Conservation (phyloP, 2,888 invertebrate species). For the Papilio elwesi region DNA sequence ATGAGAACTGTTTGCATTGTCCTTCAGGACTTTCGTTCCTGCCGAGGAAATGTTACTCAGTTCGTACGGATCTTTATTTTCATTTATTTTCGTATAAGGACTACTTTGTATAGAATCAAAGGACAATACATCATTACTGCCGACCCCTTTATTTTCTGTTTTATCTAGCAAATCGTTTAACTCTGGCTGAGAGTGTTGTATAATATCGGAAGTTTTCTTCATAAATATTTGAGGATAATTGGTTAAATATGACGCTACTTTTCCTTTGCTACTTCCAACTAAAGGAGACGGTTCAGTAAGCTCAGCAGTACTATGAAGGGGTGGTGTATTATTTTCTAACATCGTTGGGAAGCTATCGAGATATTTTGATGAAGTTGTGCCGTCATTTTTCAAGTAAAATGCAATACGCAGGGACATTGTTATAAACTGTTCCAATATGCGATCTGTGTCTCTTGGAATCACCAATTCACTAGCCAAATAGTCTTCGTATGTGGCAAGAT, state of each 20-base stretch:
- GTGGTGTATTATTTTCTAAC: constrained; percentile 39
- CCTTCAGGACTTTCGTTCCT: constrained; percentile 4
- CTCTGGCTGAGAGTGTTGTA: constrained; percentile 41
- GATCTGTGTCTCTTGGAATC: constrained; percentile 70
- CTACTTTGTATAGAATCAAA: constrained; percentile 13
- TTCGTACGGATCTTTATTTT: constrained; percentile 8
- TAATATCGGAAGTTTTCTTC: constrained; percentile 60
- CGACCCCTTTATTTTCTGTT: constrained; percentile 32
- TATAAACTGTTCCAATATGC: constrained; percentile 75
- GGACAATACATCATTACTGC: constrained; percentile 18
- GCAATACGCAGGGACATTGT: constrained; percentile 71
- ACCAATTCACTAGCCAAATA: constrained; percentile 67
- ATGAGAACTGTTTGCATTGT: not conserved
- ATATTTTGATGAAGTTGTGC: constrained; percentile 47
- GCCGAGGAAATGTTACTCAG: not conserved
- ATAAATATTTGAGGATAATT: constrained; percentile 77
- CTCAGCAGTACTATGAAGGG: constrained; percentile 50
- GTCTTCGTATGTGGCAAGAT: constrained; percentile 66
- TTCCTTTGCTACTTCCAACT: constrained; percentile 61
- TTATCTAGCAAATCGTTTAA: constrained; percentile 14
- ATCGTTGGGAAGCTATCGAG: constrained; percentile 47
- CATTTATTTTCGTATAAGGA: not conserved
- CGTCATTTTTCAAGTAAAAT: constrained; percentile 60
- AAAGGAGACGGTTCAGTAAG: constrained; percentile 63
- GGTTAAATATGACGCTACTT: constrained; percentile 66